Evolutionary conservation across 53 echinoderm and acorn worm genomes (phyloP), one percentile per base, ranked within the genome.

Genomic region (Antedon mediterranea): DNA sequence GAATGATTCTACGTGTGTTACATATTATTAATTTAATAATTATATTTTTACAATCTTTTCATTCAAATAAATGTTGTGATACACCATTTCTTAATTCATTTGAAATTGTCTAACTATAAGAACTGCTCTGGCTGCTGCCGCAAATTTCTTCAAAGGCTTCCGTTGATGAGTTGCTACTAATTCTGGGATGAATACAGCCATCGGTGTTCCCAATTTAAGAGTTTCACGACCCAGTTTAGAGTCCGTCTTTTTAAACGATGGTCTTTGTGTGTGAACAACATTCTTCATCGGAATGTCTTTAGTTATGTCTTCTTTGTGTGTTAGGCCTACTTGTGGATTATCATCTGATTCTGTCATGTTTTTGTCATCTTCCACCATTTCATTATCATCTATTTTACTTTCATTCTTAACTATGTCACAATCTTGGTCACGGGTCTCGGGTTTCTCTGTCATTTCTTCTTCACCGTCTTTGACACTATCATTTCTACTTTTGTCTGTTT

Each of bases 71-170:
- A 37, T 37, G 37, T n/a, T 37, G 37, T 37, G 37, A 6, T 6
- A 6, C 37, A 37, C 4, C 37, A 37, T 15, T 57, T 18, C 23
- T 57, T 57, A 57, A 33, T 76, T 76, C 76, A 76, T 33, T 72
- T 79, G 83, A 71, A 83, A 80, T 71, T 83, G 76, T 28, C 87
- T 34, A 43, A 87, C 83, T 14, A 87, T 33, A 74, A 83, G 83
- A 34, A 87, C 79, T 31, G 79, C 79, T 43, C 75, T 87, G 7
- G 83, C 83, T 23, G 80, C 83, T 27, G 74, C 75, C 0, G 83
- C 75, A 29, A 81, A 85, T 33, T 77, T 78, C 43, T 77, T 43
- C 33, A 83, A 42, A 2, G 77, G 80, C 23, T 82, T 86, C 32
- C 43, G 43, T 18, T 74, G 71, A 26, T 14, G 31, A 0, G 33